Conservation (phyloP, 1,140 invertebrate genomes). For the Drosophila littoralis region DNA sequence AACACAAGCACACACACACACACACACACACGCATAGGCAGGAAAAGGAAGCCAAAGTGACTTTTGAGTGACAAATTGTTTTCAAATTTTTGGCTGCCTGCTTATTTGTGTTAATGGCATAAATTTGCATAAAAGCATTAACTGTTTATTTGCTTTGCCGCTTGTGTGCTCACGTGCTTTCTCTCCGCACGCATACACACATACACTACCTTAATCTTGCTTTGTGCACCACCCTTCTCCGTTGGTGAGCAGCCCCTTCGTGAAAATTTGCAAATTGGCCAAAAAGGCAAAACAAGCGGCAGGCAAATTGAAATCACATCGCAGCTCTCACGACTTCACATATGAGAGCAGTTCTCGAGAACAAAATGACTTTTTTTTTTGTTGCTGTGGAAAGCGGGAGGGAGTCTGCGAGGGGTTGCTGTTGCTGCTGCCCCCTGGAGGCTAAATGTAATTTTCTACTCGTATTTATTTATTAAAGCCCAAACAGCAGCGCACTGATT, state of each 20-base stretch:
- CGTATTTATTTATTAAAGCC: conserved; percentile 79
- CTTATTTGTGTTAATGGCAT: conserved; percentile 83
- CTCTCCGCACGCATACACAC: neutral
- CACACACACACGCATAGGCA: conserved; percentile 10
- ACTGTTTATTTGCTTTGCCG: conserved; percentile 81
- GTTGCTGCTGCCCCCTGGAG: conserved; percentile 58
- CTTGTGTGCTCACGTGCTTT: conserved; percentile 43
- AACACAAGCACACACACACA: conserved; percentile 22
- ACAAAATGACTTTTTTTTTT: conserved; percentile 44
- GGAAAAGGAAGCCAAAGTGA: conserved; percentile 61
- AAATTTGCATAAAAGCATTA: conserved; percentile 83
- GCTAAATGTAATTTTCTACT: conserved; percentile 74
- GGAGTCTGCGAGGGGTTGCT: conserved; percentile 40
- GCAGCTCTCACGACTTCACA: conserved; percentile 33
- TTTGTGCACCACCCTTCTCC: neutral
- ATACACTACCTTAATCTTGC: conserved; percentile 37
- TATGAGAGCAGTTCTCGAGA: conserved; percentile 39
- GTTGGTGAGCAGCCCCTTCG: conserved; percentile 43
- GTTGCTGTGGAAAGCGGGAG: neutral
- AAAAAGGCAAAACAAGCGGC: conserved; percentile 58
- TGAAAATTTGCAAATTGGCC: conserved; percentile 80
- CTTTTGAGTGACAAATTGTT: conserved; percentile 83
- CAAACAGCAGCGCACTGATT: conserved; percentile 68
- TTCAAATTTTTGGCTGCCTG: conserved; percentile 75
- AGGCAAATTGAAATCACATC: conserved; percentile 74